Base-by-base conservation (phyloP, 2,113 vertebrate species). In the Peromyscus maniculatus region DNA sequence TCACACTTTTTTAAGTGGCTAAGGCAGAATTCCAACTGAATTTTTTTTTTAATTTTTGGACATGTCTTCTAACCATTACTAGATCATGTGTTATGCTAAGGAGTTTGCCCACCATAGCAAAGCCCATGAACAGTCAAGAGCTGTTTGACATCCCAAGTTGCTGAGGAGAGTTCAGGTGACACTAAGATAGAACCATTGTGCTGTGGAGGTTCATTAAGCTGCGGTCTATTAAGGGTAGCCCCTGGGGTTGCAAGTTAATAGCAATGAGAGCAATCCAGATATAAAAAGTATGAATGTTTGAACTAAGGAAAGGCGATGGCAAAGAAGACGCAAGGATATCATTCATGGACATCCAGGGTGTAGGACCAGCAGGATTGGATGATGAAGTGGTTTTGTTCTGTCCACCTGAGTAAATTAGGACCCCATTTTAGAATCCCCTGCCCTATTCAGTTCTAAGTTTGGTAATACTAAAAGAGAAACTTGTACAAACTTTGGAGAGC, bases 31-130 rank as follows among this genome's bases (percentile, higher is more conserved):
- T 92, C 13, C n/a, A 80, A n/a, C 26, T 49, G 59, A 49, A 74
- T 89, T 94, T 62, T 66, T 72, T 89, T 84, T 71, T 86, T 92
- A 84, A 84, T 84, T 22, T 46, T 57, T 72, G 33, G 33, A 28
- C 46, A 80, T 52, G 83, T 46, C 78, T 39, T 26, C 64, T 90
- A 49, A 52, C 46, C n/a, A 74, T 79, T 8, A 79, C 74, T 31
- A 6, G 46, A 59, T 49, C 86, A 22, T 55, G 57, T 80, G 39
- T 67, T 62, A 67, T 52, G 17, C 66, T 57, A 87, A 93, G 66
- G 39, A 87, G 22, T 69, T 22, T 87, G 64, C 49, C 1, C 43
- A 22, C 52, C 36, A 10, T 46, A 31, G 31, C 43, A 64, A 89
- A 79, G 72, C 33, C 22, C 11, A 57, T 4, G 19, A 36, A 12